Percentiles rank a stretch among this genome's conserved stretches.
phyloP scores from a whole-genome alignment of 2,113 vertebrate species.

The Hassar affinis region DNA sequence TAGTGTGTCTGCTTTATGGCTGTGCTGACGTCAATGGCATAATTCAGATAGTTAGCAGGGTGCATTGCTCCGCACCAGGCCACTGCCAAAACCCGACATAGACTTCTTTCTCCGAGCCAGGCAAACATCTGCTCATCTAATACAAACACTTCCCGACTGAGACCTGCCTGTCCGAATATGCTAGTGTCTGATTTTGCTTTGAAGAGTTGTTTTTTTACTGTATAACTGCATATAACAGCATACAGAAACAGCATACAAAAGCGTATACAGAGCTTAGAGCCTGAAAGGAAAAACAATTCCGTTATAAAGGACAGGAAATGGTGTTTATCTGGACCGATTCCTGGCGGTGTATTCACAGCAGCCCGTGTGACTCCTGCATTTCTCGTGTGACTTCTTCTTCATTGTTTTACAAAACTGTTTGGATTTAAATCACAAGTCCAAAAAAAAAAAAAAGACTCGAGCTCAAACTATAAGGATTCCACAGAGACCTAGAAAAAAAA shows the following conservation, averaged over 20 bases:
- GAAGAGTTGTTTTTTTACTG: background rate
- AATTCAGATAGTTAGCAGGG: constrained; percentile 98
- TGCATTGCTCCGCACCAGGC: constrained; percentile 80
- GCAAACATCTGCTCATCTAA: constrained; percentile 49
- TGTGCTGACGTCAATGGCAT: constrained; percentile 99
- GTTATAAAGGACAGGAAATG: background rate
- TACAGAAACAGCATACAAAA: background rate
- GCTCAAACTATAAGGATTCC: background rate
- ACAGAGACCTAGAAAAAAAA: background rate
- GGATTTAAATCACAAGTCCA: background rate
- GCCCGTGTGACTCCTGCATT: background rate
- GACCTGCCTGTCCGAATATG: constrained; percentile 13
- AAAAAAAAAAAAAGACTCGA: background rate
- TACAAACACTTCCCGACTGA: constrained; percentile 1
- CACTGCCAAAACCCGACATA: constrained; percentile 74
- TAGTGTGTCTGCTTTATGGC: constrained; percentile 96
- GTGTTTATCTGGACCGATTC: constrained; percentile 4
- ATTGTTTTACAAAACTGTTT: constrained; percentile 24
- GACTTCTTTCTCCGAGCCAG: constrained; percentile 63
- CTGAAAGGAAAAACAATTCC: background rate
- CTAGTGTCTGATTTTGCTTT: background rate
- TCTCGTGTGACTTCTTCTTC: constrained; percentile 18
- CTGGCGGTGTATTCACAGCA: constrained; percentile 3
- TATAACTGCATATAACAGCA: background rate
- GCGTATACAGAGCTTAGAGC: background rate